Evolutionary conservation across 2,113 vertebrate species (phyloP).

Genomic region (Hippopotamus amphibius): DNA sequence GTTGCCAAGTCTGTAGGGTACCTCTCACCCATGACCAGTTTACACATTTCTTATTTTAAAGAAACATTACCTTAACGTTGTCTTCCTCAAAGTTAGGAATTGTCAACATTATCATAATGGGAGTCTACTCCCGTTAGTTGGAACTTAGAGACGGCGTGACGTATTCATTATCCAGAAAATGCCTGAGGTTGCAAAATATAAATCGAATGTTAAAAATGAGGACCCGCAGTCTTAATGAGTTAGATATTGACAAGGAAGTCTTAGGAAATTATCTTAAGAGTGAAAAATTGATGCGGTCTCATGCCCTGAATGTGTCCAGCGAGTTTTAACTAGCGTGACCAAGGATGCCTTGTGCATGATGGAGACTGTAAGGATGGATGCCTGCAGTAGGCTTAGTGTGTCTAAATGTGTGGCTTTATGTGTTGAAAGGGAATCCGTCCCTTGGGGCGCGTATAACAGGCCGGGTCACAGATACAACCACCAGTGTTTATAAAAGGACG

Average conservation of each 20-base stretch:
- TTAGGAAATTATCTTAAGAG: background rate
- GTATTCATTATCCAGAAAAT: background rate
- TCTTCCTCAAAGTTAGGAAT: background rate
- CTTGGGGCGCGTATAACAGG: background rate
- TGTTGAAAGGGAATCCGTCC: background rate
- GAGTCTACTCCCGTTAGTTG: background rate
- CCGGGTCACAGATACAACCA: background rate
- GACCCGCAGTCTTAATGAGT: background rate
- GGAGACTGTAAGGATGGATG: background rate
- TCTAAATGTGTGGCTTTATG: background rate
- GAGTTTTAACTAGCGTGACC: background rate
- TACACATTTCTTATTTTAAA: background rate
- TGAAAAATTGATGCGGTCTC: background rate
- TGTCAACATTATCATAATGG: background rate
- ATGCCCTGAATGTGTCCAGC: background rate
- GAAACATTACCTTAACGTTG: slow-evolving; percentile 1
- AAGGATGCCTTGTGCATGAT: background rate
- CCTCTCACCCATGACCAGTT: background rate
- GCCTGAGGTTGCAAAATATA: background rate
- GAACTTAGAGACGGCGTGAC: background rate
- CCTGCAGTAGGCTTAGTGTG: rapidly evolving
- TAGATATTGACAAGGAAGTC: background rate
- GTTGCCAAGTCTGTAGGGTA: background rate
- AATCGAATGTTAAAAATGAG: background rate
- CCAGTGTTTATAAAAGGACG: background rate